Conservation (phyloP, 2,113 vertebrate genomes). For the Ophthalmolycus amberensis region DNA sequence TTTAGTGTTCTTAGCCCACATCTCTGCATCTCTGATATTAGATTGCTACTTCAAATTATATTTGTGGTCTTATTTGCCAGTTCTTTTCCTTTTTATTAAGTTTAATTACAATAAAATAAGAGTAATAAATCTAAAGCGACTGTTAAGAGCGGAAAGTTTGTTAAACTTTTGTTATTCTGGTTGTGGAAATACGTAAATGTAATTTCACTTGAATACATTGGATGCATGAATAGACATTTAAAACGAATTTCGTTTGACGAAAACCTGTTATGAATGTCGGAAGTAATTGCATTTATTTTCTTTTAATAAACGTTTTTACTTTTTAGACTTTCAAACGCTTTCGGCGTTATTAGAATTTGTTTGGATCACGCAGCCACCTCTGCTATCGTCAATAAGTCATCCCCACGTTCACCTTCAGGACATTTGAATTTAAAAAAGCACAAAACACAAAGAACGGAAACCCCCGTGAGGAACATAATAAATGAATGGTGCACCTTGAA, state of each 20-base stretch:
- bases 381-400: conserved; percentile 6
- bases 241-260: neutral
- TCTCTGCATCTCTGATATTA: too few relatives aligned
- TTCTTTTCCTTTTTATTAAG: neutral
- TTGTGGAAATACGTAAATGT: neutral
- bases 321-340: neutral
- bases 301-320: neutral
- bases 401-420: neutral
- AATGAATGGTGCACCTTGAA: conserved; percentile 86
- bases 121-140: neutral
- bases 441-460: neutral
- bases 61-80: neutral
- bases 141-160: too few relatives aligned
- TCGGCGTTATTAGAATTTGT: neutral
- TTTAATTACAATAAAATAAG: neutral
- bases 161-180: neutral
- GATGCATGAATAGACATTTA: neutral
- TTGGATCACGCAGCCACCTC: neutral
- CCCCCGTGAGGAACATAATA: neutral
- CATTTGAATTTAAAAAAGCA: neutral
- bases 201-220: neutral
- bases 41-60: too few relatives aligned
- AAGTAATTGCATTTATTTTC: neutral
- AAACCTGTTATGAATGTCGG: neutral
- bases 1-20: neutral